Evolutionary conservation across 2,113 vertebrate genomes (phyloP).

Genomic region (Solea solea): DNA sequence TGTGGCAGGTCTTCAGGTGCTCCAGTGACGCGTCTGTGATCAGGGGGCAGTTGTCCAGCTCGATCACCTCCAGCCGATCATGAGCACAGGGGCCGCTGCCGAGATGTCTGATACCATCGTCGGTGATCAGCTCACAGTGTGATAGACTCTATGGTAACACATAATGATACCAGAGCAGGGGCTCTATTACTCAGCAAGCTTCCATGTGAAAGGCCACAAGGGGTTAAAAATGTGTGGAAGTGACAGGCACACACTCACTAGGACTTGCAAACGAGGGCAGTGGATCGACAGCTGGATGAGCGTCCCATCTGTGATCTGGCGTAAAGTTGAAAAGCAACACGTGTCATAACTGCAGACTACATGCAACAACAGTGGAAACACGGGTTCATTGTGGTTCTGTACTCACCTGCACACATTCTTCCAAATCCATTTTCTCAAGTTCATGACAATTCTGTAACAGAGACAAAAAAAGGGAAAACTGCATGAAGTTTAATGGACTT

Average conservation of each 20-base stretch:
- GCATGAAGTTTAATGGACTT: background rate
- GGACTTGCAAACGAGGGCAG: slow-evolving; percentile 96
- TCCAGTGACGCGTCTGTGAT: slow-evolving; percentile 98
- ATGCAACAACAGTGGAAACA: background rate
- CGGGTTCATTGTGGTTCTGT: background rate
- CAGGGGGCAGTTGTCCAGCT: slow-evolving; percentile 98
- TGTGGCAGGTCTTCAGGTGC: slow-evolving; percentile 98
- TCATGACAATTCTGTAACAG: slow-evolving; percentile 94
- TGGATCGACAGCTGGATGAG: slow-evolving; percentile 97
- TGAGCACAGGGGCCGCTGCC: slow-evolving; percentile 97
- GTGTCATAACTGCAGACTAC: background rate
- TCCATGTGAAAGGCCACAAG: background rate
- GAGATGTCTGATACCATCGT: slow-evolving; percentile 95
- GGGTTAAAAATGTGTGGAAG: background rate
- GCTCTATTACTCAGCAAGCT: slow-evolving; percentile 16
- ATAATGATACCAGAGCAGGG: background rate
- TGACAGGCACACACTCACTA: slow-evolving; percentile 84
- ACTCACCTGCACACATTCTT: slow-evolving; percentile 97
- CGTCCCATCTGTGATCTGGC: slow-evolving; percentile 94
- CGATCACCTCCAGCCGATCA: slow-evolving; percentile 95
- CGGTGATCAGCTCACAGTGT: slow-evolving; percentile 98
- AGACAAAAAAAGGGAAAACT: slow-evolving; percentile 6
- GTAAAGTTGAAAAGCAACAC: background rate
- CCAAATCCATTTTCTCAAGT: slow-evolving; percentile 99
- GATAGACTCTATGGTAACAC: slow-evolving; percentile 87